These are phyloP conservation scores for Willowsia nigromaculata DNA, from an alignment of 2,888 invertebrate species.

Conservation along the genomic window DNA sequence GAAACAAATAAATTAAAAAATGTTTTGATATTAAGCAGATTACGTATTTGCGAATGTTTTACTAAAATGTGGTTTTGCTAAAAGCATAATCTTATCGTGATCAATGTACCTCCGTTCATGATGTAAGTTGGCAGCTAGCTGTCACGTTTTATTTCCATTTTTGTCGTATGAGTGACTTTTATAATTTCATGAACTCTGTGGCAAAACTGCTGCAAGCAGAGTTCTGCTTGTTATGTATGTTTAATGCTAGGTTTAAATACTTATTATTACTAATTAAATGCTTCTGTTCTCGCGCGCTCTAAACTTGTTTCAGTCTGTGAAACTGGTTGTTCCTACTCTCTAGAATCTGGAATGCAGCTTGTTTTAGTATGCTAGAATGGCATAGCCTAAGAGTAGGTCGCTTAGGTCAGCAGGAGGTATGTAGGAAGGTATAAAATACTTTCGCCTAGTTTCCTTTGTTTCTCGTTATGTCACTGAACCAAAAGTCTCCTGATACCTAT, in stretches of 20 bases:
- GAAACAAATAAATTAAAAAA: too few species aligned
- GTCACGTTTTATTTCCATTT: background rate
- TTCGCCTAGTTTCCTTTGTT: background rate
- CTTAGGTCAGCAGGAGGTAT: background rate
- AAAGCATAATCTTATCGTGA: background rate
- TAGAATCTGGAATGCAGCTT: background rate
- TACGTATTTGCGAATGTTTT: too few species aligned
- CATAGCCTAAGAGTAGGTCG: constrained; percentile 32
- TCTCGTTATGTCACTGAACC: background rate
- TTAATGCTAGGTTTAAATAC: background rate
- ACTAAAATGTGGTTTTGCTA: too few species aligned
- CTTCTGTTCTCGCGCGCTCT: background rate
- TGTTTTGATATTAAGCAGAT: too few species aligned
- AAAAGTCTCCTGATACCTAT: constrained; percentile 36
- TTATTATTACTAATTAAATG: background rate
- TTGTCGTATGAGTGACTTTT: background rate
- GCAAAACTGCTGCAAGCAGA: background rate
- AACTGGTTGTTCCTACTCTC: too few species aligned
- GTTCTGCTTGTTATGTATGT: background rate
- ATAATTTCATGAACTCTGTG: background rate
- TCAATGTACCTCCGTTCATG: background rate
- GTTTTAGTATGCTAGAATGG: background rate
- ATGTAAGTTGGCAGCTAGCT: background rate
- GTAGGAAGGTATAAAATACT: background rate
- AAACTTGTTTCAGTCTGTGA: background rate